Conservation (phyloP, 2,888 invertebrate genomes). For the Coelogynopora nodosa region DNA sequence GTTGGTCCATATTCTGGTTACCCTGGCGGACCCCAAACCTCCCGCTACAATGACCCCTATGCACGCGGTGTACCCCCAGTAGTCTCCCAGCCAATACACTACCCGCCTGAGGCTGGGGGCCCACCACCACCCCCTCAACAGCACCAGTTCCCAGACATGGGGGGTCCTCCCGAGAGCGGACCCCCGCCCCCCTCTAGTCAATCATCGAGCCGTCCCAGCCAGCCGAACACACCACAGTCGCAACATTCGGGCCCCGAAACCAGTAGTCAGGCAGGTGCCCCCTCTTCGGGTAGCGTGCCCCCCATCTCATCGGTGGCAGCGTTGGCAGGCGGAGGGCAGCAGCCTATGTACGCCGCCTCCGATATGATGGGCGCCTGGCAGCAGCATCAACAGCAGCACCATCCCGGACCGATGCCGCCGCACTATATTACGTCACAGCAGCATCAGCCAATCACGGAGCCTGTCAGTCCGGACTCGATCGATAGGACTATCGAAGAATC, state of each 20-base stretch:
- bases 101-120: not conserved
- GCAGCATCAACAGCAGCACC: not conserved
- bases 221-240: not conserved
- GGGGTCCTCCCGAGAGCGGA: not conserved
- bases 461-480: not conserved
- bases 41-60: not conserved
- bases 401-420: not conserved
- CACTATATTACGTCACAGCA: not conserved
- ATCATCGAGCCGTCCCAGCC: not conserved
- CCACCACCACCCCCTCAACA: not conserved
- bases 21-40: not conserved
- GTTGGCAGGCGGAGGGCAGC: no score
- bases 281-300: not conserved
- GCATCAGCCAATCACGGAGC: not conserved
- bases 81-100: not conserved
- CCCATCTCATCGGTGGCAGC: not conserved
- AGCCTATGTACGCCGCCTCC: not conserved
- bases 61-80: conserved; percentile 13
- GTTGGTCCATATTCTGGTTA: not conserved
- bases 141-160: not conserved
- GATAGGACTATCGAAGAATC: not conserved
- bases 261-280: not conserved
- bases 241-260: not conserved
- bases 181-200: not conserved
- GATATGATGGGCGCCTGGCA: not conserved